These are phyloP conservation scores for Ormia ochracea DNA, from an alignment of 2,888 invertebrate species.

Conservation along the genomic window DNA sequence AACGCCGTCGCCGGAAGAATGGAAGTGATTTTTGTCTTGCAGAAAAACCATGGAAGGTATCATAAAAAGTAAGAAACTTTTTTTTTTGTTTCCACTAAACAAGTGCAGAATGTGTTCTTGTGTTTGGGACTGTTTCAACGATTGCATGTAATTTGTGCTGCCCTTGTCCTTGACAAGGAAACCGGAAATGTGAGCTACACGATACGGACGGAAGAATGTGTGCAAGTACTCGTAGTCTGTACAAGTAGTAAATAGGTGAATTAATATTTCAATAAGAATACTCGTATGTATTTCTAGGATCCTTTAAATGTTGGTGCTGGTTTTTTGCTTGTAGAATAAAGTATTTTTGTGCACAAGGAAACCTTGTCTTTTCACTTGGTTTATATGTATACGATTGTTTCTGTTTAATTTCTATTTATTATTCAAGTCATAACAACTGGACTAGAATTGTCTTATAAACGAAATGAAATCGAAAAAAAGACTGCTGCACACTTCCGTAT, in stretches of 20 bases:
- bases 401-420: slow-evolving; percentile 28
- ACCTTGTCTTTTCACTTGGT: background rate
- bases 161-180: slow-evolving; percentile 58
- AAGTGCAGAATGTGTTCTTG: background rate
- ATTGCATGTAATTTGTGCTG: no score
- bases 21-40: no score
- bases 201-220: background rate
- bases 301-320: slow-evolving; percentile 21
- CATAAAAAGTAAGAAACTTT: no score
- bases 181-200: slow-evolving; percentile 60
- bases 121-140: no score
- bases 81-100: no score
- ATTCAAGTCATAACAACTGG: slow-evolving; percentile 35
- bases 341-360: slow-evolving; percentile 17
- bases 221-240: background rate
- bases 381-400: background rate
- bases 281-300: slow-evolving; percentile 1
- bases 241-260: background rate
- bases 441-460: background rate
- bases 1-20: no score
- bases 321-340: background rate
- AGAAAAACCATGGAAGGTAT: no score
- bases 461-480: background rate
- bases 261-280: background rate
- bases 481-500: slow-evolving; percentile 16